Evolutionary conservation across 1,140 invertebrate species (phyloP).

Genomic region (Drosophila pectinifera): DNA sequence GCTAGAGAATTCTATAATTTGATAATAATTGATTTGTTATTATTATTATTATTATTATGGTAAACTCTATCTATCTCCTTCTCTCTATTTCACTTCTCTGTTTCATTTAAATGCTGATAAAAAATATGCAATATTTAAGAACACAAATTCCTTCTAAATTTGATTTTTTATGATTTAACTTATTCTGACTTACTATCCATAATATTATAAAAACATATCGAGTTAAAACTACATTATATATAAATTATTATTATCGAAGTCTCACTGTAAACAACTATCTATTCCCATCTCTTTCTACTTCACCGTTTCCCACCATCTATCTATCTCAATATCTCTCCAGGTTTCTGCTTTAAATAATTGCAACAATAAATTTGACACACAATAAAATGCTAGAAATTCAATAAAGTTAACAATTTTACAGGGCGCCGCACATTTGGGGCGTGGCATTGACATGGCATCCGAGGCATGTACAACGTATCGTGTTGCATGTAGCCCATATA

Average conservation of each 20-base stretch:
- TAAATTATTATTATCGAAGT: neutral
- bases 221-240: neutral
- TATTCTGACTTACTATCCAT: too few species aligned
- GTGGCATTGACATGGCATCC: slow-evolving; percentile 46
- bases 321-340: neutral
- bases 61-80: too few species aligned
- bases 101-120: too few species aligned
- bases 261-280: slow-evolving; percentile 19
- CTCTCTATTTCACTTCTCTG: too few species aligned
- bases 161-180: neutral
- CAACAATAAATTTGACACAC: slow-evolving; percentile 81
- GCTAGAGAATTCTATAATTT: too few species aligned
- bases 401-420: slow-evolving; percentile 75
- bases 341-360: slow-evolving; percentile 64
- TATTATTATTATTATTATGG: too few species aligned
- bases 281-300: slow-evolving; percentile 6
- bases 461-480: slow-evolving; percentile 49
- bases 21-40: too few species aligned
- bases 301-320: neutral
- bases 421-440: slow-evolving; percentile 36
- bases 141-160: too few species aligned
- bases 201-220: neutral
- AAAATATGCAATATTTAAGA: too few species aligned
- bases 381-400: slow-evolving; percentile 76
- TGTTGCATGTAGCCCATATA: slow-evolving; percentile 25